phyloP scores from a whole-genome alignment of 1,140 invertebrate species.

The Epicauta chinensis region DNA sequence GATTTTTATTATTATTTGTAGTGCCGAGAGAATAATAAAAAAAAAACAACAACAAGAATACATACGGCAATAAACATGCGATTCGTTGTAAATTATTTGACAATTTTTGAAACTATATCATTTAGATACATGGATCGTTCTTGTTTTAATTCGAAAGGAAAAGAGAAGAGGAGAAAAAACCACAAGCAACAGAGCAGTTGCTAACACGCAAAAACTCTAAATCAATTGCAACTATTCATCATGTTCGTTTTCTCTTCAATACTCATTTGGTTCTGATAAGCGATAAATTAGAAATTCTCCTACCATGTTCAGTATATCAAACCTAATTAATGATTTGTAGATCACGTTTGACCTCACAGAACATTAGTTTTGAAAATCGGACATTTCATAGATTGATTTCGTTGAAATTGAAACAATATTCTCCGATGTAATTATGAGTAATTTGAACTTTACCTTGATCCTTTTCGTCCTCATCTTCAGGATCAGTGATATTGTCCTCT shows the following conservation, averaged over 20 bases:
- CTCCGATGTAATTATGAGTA: no score
- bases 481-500: constrained; percentile 67
- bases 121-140: background rate
- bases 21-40: no score
- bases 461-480: constrained; percentile 79
- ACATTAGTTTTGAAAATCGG: constrained; percentile 5
- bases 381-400: background rate
- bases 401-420: no score
- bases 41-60: constrained; percentile 10
- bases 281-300: constrained; percentile 17
- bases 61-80: constrained; percentile 17
- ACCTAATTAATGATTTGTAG: constrained; percentile 20
- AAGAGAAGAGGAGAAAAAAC: no score
- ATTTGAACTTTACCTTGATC: constrained; percentile 62
- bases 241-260: no score
- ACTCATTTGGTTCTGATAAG: background rate
- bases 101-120: constrained; percentile 26
- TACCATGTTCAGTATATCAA: constrained; percentile 9
- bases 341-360: constrained; percentile 9
- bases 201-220: no score
- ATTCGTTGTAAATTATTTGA: constrained; percentile 24
- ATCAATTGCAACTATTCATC: no score
- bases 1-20: constrained; percentile 9
- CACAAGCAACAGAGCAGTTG: no score
- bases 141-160: no score